Percentiles rank a stretch among this genome's conserved stretches.
Conservation (phyloP, 1,140 invertebrate species). For the Drosophila oshimai region DNA sequence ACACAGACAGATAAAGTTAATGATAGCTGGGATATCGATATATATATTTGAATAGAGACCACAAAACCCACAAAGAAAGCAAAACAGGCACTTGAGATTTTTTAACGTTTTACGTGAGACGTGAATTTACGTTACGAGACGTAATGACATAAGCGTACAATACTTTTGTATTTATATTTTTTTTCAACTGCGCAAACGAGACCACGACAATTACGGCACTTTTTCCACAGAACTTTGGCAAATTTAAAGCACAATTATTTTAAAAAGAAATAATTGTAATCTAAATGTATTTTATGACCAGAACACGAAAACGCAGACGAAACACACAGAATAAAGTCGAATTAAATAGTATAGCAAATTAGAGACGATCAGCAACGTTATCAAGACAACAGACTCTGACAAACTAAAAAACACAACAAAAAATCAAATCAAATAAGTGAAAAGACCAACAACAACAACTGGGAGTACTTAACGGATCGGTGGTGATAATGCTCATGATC, state of each 20-base stretch:
- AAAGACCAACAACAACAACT: slow-evolving; percentile 13
- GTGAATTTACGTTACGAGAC: slow-evolving; percentile 67
- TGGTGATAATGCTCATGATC: slow-evolving; percentile 39
- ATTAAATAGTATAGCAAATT: slow-evolving; percentile 46
- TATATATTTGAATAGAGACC: slow-evolving; percentile 23
- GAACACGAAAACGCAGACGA: slow-evolving; percentile 59
- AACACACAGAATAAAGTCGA: slow-evolving; percentile 47
- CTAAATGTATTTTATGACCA: slow-evolving; percentile 13
- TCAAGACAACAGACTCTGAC: slow-evolving; percentile 83
- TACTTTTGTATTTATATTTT: slow-evolving; percentile 22
- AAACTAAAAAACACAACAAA: slow-evolving; percentile 63
- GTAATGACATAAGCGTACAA: slow-evolving; percentile 75
- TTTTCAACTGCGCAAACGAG: slow-evolving; percentile 14
- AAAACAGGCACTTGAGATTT: slow-evolving; percentile 52
- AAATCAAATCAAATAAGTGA: slow-evolving; percentile 28
- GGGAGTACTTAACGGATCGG: slow-evolving; percentile 1
- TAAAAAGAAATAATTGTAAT: not conserved
- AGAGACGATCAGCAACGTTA: slow-evolving; percentile 73
- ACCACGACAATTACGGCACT: slow-evolving; percentile 65
- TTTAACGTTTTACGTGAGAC: slow-evolving; percentile 40
- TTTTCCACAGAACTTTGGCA: slow-evolving; percentile 1
- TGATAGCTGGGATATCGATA: slow-evolving; percentile 12
- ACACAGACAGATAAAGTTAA: slow-evolving; percentile 38
- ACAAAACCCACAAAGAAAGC: slow-evolving; percentile 68
- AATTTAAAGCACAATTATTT: slow-evolving; percentile 10